These are phyloP conservation scores for Bufo gargarizans DNA, from an alignment of 2,113 vertebrate species.

Conservation along the genomic window DNA sequence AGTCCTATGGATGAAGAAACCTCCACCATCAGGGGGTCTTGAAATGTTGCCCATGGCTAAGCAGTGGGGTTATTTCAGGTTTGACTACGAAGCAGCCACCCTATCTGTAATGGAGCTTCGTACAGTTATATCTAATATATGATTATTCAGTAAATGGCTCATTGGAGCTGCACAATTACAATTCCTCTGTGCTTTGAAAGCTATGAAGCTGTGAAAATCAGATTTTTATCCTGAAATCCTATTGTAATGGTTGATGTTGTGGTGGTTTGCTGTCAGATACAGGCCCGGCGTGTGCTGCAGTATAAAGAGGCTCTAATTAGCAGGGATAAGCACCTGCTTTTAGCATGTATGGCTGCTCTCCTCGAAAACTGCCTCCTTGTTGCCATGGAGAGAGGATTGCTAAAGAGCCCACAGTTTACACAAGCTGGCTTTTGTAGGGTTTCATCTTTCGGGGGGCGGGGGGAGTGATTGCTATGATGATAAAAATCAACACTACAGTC, in stretches of 20 bases:
- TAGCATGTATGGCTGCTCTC: conserved; percentile 42
- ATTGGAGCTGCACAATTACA: too few relatives aligned
- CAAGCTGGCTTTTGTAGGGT: conserved; percentile 18
- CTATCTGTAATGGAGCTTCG: too few relatives aligned
- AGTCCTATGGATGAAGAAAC: too few relatives aligned
- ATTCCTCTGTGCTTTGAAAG: neutral
- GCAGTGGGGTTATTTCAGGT: too few relatives aligned
- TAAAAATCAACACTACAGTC: neutral
- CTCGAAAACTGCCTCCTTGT: conserved; percentile 27
- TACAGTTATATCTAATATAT: neutral
- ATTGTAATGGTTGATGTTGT: neutral
- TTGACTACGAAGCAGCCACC: too few relatives aligned
- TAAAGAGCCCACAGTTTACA: conserved; percentile 22
- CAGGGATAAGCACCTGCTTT: conserved; percentile 33
- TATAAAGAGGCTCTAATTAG: conserved; percentile 47
- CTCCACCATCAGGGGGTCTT: too few relatives aligned
- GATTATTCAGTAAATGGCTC: neutral
- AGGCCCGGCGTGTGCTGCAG: conserved; percentile 5
- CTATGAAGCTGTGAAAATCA: neutral
- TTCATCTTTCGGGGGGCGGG: conserved; percentile 28
- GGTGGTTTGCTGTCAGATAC: too few relatives aligned
- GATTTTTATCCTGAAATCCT: neutral
- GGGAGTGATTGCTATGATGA: conserved; percentile 18
- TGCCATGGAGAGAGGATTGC: conserved; percentile 52
- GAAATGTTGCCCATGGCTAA: too few relatives aligned